These are phyloP conservation scores for Chlorops oryzae DNA, from an alignment of 1,140 invertebrate genomes.

Conservation along the genomic window DNA sequence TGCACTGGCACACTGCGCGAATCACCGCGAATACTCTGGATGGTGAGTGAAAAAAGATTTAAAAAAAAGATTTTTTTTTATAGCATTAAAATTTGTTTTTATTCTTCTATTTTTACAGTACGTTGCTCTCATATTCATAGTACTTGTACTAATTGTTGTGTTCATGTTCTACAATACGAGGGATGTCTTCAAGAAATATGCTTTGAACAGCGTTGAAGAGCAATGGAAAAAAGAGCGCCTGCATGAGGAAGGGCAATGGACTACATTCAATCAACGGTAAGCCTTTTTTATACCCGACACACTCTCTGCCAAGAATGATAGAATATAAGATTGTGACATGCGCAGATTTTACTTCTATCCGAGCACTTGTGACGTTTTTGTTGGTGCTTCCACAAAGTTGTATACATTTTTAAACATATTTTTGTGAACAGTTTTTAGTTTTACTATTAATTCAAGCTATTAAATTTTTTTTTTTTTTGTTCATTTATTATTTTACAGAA, in stretches of 20 bases:
- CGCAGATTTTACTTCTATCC: neutral
- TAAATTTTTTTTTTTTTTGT: no score
- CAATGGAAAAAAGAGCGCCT: conserved; percentile 28
- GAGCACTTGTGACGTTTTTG: no score
- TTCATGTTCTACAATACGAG: conserved; percentile 25
- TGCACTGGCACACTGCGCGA: conserved; percentile 78
- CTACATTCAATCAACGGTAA: conserved; percentile 27
- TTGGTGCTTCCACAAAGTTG: neutral
- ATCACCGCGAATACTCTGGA: conserved; percentile 73
- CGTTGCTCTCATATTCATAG: conserved; percentile 24
- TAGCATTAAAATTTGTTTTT: conserved; percentile 1
- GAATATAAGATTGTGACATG: no score
- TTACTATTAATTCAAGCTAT: no score
- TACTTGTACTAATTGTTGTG: conserved; percentile 25
- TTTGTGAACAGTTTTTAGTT: no score
- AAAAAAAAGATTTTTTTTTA: neutral
- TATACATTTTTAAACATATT: no score
- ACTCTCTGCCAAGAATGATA: no score
- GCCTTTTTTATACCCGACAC: neutral
- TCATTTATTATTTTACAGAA: no score
- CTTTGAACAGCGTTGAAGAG: conserved; percentile 26
- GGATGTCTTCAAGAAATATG: conserved; percentile 34
- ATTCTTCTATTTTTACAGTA: conserved; percentile 22
- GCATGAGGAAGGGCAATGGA: conserved; percentile 35
- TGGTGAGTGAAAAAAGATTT: conserved; percentile 51